Evolutionary conservation across 2,888 invertebrate species (phyloP).

Genomic region (Synergus japonicus): DNA sequence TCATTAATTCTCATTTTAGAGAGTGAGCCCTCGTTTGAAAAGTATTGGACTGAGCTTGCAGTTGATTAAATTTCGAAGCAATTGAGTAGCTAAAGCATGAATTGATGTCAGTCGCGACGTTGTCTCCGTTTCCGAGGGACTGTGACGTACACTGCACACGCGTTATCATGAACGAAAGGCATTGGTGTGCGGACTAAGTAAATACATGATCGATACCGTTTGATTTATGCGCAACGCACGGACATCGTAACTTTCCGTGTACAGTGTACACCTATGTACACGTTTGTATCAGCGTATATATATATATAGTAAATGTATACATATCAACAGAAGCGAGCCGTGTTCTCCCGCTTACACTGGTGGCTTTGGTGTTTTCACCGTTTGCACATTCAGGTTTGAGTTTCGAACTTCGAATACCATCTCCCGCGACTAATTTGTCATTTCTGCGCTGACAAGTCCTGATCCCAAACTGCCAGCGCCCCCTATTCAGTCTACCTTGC

Average conservation of each 20-base stretch:
- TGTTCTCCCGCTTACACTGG: slow-evolving; percentile 34
- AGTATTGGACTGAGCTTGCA: slow-evolving; percentile 1
- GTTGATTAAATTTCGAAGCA: slow-evolving; percentile 27
- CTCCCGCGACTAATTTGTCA: slow-evolving; percentile 54
- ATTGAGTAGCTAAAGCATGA: slow-evolving; percentile 28
- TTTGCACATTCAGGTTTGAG: slow-evolving; percentile 39
- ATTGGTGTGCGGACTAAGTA: slow-evolving; percentile 52
- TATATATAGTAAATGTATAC: not conserved
- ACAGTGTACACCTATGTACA: slow-evolving; percentile 4
- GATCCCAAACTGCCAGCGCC: slow-evolving; percentile 42
- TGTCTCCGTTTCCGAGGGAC: slow-evolving; percentile 28
- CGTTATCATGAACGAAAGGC: slow-evolving; percentile 33
- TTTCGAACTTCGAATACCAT: slow-evolving; percentile 32
- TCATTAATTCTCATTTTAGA: not conserved
- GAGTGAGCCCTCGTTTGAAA: not conserved
- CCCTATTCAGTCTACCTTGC: slow-evolving; percentile 56
- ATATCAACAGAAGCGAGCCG: not conserved
- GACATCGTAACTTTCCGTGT: slow-evolving; percentile 42
- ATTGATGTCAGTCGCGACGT: slow-evolving; percentile 22
- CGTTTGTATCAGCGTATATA: not conserved
- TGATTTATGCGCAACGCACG: slow-evolving; percentile 59
- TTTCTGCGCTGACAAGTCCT: slow-evolving; percentile 49
- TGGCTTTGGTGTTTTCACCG: slow-evolving; percentile 38
- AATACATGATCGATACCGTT: slow-evolving; percentile 64
- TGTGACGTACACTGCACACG: not conserved